Evolutionary conservation across 2,888 invertebrate species (phyloP), one percentile per base, ranked within the genome.

Genomic region (Torymus texanus): DNA sequence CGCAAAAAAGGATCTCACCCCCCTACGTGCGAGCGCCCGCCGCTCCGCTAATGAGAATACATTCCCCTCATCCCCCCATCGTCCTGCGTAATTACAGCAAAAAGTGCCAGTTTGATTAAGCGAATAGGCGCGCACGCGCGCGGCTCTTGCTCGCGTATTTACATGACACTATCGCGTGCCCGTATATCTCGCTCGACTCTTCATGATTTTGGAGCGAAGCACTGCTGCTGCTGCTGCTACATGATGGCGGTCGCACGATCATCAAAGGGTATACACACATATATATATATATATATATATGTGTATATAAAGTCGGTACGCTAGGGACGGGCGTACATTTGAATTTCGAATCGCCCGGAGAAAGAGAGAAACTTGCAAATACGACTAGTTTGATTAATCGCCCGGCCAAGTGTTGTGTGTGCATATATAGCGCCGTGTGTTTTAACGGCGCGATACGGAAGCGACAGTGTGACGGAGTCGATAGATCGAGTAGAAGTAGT

Each of bases 91-190:
- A 75, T 75, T 72, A 71, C 41, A 14, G 65, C 51, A 73, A 78
- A 78, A 67, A 75, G 59, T 65, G 61, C 18, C 58, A 21, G 63
- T 50, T 21, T 63, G 59, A 75, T 74, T 63, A 78, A 75, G 58
- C 74, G 63, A 65, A 68, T 65, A 63, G 41, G 50, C 50, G 14
- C 18, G 51, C 12, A 61, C 1, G 3, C 53, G 50, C 10, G 12
- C 53, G 53, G 51, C 51, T 16, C 21, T 41, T 16, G 13, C 65
- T 71, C 14, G 71, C 68, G 61, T 68, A 79, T 79, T 75, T 79
- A 79, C 75, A 79, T 65, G 65, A 70, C 68, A 79, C 74, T 79
- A 75, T 79, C 70, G 79, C 75, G 68, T 70, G 75, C 53, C 24
- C 8, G 21, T 62, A 65, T 68, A 73, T 16, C 21, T 21, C n/a